Conservation (phyloP, 2,888 invertebrate genomes). For the Xylota sylvarum region DNA sequence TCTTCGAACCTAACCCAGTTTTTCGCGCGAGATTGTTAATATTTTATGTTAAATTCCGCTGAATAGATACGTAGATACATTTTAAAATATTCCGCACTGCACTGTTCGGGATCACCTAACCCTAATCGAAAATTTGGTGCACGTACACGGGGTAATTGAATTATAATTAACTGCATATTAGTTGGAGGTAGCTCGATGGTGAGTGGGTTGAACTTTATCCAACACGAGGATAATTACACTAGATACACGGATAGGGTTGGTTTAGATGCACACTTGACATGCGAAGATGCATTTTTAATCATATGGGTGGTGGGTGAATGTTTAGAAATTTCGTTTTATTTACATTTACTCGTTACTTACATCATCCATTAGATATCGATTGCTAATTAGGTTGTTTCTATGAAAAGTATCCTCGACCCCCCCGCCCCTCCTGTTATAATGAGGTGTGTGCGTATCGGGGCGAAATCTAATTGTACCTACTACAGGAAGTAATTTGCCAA, state of each 20-base stretch:
- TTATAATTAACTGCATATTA: constrained; percentile 76
- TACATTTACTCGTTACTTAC: constrained; percentile 42
- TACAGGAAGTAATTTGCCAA: constrained; percentile 50
- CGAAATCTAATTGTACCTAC: constrained; percentile 29
- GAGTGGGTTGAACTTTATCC: constrained; percentile 39
- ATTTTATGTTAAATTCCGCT: constrained; percentile 31
- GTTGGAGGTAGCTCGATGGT: constrained; percentile 27
- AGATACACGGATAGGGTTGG: constrained; percentile 10
- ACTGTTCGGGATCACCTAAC: constrained; percentile 42
- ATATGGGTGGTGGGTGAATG: neutral
- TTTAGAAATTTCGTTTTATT: constrained; percentile 48
- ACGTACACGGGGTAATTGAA: constrained; percentile 74
- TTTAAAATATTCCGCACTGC: constrained; percentile 50
- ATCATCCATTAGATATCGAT: constrained; percentile 63
- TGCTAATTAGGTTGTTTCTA: constrained; percentile 57
- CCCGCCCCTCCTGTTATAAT: neutral
- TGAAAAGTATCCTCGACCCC: constrained; percentile 29
- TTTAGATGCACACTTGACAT: neutral
- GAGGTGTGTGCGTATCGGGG: constrained; percentile 53
- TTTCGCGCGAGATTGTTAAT: constrained; percentile 45
- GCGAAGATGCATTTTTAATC: constrained; percentile 66
- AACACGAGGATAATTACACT: constrained; percentile 12
- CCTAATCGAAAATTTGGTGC: constrained; percentile 72
- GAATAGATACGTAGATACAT: constrained; percentile 7
- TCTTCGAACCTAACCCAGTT: constrained; percentile 68